Base-by-base conservation (phyloP, 2,113 vertebrate species). In the Daphoenositta chrysoptera region DNA sequence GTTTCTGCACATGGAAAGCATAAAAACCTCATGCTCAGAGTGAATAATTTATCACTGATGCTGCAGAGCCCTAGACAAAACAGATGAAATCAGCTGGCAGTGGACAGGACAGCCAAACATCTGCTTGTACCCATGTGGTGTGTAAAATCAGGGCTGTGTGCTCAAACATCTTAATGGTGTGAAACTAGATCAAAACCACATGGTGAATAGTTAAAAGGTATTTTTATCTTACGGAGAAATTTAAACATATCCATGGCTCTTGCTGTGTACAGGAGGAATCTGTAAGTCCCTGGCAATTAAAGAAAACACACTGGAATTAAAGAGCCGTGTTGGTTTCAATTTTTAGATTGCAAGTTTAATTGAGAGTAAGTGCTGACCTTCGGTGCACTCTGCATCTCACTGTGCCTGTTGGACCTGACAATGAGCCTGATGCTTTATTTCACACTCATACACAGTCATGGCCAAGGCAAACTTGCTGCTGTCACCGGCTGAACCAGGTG, bases 151-250 rank as follows among this genome's bases (percentile, higher is more conserved):
- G 40, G 40, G 26, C 69, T 96, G 68, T 28, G 1, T 57, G 51
- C 91, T 95, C 78, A 90, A 28, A 68, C 35, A 51, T 68, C 93
- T 76, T 89, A 45, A 81, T 78, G 87, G 58, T 40, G 40, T 51
- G 61, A 87, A 92, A 94, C 90, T 63, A 91, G 86, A 94, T 64
- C 64, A 83, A 94, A 96, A 40, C 40, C 47, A 60, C 58, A 35
- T 9, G 45, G 63, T 42, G 8, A 94, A 53, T 31, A 73, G 92
- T 82, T 78, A 80, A 71, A 85, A 16, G 16, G 28, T 70, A 47
- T 7, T 88, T 90, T 87, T 81, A 18, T 83, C 42, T 78, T 39
- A 12, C 7, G 3, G 28, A 76, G 35, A 84, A 64, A 94, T 58
- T 48, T 26, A 45, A 82, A 51, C 0, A 1, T 50, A 54, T 23